Percentiles rank a stretch among this genome's conserved stretches.
These are phyloP conservation scores for Drosophila pseudoananassae DNA, from an alignment of 1,140 invertebrate species.

Conservation along the genomic window DNA sequence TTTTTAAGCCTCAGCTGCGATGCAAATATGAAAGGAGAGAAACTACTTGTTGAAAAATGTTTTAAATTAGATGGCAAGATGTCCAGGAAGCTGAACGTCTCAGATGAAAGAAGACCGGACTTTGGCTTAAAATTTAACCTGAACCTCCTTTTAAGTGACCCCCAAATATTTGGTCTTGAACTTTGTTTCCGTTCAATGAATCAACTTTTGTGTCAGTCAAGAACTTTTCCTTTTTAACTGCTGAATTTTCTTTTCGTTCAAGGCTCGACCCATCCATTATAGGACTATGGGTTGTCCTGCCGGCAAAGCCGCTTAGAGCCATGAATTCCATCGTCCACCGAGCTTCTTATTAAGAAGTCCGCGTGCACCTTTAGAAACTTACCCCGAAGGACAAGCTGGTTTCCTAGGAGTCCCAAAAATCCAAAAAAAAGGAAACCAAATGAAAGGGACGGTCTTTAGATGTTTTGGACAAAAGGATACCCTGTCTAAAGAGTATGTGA, in stretches of 20 bases:
- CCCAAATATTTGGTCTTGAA: slow-evolving; percentile 29
- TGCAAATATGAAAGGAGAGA: slow-evolving; percentile 27
- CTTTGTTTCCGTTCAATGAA: slow-evolving; percentile 41
- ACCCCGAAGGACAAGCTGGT: slow-evolving; percentile 38
- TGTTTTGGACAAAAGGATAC: background rate
- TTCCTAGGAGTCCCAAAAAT: slow-evolving; percentile 46
- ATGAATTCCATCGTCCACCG: slow-evolving; percentile 52
- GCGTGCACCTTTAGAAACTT: slow-evolving; percentile 61
- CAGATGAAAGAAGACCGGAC: background rate
- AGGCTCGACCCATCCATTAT: slow-evolving; percentile 33
- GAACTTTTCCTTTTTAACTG: slow-evolving; percentile 49
- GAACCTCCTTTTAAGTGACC: slow-evolving; percentile 11
- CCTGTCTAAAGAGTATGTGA: background rate
- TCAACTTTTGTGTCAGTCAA: slow-evolving; percentile 25
- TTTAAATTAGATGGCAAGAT: slow-evolving; percentile 33
- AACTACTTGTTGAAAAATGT: slow-evolving; percentile 38
- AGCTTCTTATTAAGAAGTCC: slow-evolving; percentile 65
- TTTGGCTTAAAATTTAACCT: slow-evolving; percentile 8
- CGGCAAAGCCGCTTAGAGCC: slow-evolving; percentile 64
- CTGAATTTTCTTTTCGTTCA: slow-evolving; percentile 41
- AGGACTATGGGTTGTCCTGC: slow-evolving; percentile 55
- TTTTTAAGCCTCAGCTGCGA: slow-evolving; percentile 38
- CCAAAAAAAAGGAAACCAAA: background rate
- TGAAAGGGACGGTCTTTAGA: background rate
- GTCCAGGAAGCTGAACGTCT: slow-evolving; percentile 1